phyloP scores from a whole-genome alignment of 2,113 vertebrate species.

The Gallinago paraguaiae region DNA sequence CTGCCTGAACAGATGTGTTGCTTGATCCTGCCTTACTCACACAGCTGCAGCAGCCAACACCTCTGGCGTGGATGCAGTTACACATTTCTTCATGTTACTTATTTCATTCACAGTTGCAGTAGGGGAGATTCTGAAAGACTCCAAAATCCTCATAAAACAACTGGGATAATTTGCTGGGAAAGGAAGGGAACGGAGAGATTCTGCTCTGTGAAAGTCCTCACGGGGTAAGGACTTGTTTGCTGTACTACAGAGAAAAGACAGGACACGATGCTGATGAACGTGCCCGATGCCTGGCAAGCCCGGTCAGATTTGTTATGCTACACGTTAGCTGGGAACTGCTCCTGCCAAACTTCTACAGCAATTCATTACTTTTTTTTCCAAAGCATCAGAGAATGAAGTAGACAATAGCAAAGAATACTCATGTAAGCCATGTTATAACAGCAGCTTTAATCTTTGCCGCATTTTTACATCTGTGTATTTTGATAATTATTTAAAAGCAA shows the following conservation, averaged over 20 bases:
- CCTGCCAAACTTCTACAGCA: not conserved
- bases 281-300: not conserved
- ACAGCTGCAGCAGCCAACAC: not conserved
- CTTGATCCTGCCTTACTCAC: not conserved
- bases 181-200: not conserved
- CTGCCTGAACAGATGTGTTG: not conserved
- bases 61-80: not conserved
- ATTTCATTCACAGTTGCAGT: not conserved
- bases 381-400: not conserved
- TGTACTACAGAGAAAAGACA: not conserved
- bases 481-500: slow-evolving; percentile 10
- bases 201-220: not conserved
- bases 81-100: not conserved
- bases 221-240: not conserved
- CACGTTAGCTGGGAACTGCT: not conserved
- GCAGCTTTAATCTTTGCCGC: not conserved
- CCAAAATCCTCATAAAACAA: not conserved
- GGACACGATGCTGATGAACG: not conserved
- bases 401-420: not conserved
- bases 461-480: not conserved
- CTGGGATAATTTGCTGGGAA: not conserved
- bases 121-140: not conserved
- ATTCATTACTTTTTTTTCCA: not conserved
- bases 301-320: not conserved
- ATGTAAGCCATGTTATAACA: not conserved